Evolutionary conservation across 2,888 invertebrate species (phyloP), one percentile per base, ranked within the genome.

Genomic region (Epirrita christyi): DNA sequence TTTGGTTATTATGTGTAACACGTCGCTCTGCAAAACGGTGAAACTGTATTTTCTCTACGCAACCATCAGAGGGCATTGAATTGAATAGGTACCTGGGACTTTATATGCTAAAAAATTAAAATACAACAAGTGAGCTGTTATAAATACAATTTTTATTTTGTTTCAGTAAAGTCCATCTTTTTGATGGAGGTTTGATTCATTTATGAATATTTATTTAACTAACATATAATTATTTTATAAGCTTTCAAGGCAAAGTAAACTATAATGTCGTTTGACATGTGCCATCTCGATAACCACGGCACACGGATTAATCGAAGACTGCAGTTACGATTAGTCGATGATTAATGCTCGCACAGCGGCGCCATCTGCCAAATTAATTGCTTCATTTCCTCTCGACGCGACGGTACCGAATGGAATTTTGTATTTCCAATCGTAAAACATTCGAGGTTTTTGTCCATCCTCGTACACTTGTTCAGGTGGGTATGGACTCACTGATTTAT

Each of bases 291-390:
- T 59, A 63, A 67, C 65, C 67, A 63, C 55, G 45, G 55, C 63
- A 81, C 80, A 73, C 75, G 82, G 80, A 83, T 89, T 88, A 90
- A 91, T 91, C 88, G 88, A 90, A 91, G 91, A 91, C 91, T 92
- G 90, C 89, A 91, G 91, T 87, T 86, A 87, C 88, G 89, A 90
- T 92, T 91, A 91, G 90, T 85, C 85, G 84, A 90, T 92, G 92
- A 92, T 91, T 91, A 90, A 92, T 91, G 83, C 85, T 86, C 88
- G 88, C 81, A 86, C 88, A 86, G 87, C 84, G 84, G 82, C 87
- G 89, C 91, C 91, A 91, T 91, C 92, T 91, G 90, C 88, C 81
- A 88, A 83, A 91, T 91, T 91, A 92, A 92, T 92, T 91, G 92
- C 86, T 91, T 91, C 90, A 91, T 92, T 92, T 92, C 92, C 92